Conservation (phyloP, 2,113 vertebrate species). For the Neofelis nebulosa region DNA sequence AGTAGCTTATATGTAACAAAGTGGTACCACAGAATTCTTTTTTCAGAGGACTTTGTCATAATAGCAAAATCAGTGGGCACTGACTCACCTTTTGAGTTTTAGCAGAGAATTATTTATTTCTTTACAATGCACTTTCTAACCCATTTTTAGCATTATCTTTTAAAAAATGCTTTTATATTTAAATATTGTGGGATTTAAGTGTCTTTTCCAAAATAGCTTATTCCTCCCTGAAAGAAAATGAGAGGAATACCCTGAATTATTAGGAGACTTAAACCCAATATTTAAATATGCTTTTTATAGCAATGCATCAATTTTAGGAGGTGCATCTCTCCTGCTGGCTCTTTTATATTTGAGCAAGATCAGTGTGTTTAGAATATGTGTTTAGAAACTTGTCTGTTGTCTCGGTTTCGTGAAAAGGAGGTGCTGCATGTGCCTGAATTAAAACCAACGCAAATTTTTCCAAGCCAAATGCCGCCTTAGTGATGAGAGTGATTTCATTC, state of each 20-base stretch:
- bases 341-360: conserved; percentile 71
- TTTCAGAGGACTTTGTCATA: conserved; percentile 57
- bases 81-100: conserved; percentile 70
- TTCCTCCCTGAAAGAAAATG: conserved; percentile 65
- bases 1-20: conserved; percentile 58
- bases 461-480: conserved; percentile 77
- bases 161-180: conserved; percentile 75
- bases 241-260: conserved; percentile 71
- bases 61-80: conserved; percentile 58
- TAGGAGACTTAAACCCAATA: conserved; percentile 70
- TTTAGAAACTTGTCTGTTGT: conserved; percentile 59
- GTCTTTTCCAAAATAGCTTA: conserved; percentile 63
- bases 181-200: conserved; percentile 72
- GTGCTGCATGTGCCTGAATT: conserved; percentile 67
- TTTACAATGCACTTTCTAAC: conserved; percentile 84
- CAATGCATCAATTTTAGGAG: conserved; percentile 75
- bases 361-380: conserved; percentile 58
- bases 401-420: conserved; percentile 56
- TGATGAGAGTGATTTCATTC: conserved; percentile 75
- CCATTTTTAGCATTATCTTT: conserved; percentile 78
- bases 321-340: conserved; percentile 69
- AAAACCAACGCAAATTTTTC: conserved; percentile 73
- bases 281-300: conserved; percentile 75
- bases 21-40: conserved; percentile 13
- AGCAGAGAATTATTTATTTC: conserved; percentile 83